phyloP scores from a whole-genome alignment of 2,888 invertebrate genomes.

The Proisotoma minuta region DNA sequence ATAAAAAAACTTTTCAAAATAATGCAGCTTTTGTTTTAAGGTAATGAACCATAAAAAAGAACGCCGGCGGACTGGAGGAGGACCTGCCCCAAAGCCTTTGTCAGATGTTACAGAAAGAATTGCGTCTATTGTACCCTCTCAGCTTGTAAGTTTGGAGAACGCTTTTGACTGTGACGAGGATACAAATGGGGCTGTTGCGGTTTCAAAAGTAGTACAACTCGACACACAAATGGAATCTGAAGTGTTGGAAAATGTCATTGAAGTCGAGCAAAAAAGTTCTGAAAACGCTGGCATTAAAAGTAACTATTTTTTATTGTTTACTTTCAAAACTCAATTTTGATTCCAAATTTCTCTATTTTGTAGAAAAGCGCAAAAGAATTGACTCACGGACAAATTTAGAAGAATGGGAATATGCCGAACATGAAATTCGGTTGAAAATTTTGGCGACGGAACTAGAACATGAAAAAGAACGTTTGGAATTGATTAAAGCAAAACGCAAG shows the following conservation, averaged over 20 bases:
- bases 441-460: not conserved
- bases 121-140: not conserved
- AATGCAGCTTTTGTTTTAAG: not conserved
- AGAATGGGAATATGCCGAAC: constrained; percentile 15
- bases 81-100: not conserved
- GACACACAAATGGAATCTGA: no score
- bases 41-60: not conserved
- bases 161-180: constrained; percentile 1
- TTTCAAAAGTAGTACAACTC: not conserved
- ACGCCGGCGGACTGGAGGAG: not conserved
- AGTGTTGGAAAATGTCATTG: not conserved
- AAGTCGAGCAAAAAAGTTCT: not conserved
- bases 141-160: not conserved
- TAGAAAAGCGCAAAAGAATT: not conserved
- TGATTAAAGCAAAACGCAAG: not conserved
- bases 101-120: not conserved
- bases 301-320: not conserved
- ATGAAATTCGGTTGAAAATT: not conserved
- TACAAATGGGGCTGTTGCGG: not conserved
- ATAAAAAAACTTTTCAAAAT: not conserved
- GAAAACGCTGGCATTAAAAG: not conserved
- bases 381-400: not conserved
- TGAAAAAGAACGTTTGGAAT: not conserved
- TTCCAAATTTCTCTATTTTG: not conserved
- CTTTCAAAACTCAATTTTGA: not conserved